These are phyloP conservation scores for Leuciscus idus DNA, from an alignment of 2,113 vertebrate genomes.

Conservation along the genomic window DNA sequence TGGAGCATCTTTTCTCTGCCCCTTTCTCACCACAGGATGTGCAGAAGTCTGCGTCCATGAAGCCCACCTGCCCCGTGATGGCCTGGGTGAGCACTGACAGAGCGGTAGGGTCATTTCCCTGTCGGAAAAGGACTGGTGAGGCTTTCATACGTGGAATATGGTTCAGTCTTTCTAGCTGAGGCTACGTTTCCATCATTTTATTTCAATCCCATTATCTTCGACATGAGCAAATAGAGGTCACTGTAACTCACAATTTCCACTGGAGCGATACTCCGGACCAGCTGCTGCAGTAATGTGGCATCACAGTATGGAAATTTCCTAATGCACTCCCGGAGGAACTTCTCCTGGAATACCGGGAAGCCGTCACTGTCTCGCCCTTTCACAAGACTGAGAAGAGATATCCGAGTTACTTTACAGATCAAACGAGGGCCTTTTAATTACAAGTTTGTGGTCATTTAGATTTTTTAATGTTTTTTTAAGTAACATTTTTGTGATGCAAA, in stretches of 20 bases:
- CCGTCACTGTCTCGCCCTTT: conserved; percentile 90
- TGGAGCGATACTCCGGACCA: conserved; percentile 94
- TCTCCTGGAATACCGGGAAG: conserved; percentile 93
- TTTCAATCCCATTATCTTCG: neutral
- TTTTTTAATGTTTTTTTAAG: neutral
- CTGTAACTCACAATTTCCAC: conserved; percentile 88
- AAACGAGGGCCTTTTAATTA: neutral
- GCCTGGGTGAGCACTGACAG: conserved; percentile 96
- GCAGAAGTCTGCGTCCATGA: conserved; percentile 96
- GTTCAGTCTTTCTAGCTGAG: neutral
- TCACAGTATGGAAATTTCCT: conserved; percentile 96
- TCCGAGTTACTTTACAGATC: neutral
- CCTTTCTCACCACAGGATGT: conserved; percentile 95
- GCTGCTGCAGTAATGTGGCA: conserved; percentile 93
- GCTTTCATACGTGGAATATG: neutral
- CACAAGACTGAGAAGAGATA: conserved; percentile 80
- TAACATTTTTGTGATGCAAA: neutral
- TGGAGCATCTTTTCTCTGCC: conserved; percentile 92
- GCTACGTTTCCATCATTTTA: neutral
- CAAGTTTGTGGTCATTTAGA: neutral
- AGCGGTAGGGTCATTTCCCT: conserved; percentile 95
- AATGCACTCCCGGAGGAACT: conserved; percentile 92
- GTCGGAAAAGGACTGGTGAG: neutral
- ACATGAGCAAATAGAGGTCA: neutral
- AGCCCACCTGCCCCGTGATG: conserved; percentile 96